phyloP scores from a whole-genome alignment of 92 coral and sea anemone species.

The Blastomussa wellsi region DNA sequence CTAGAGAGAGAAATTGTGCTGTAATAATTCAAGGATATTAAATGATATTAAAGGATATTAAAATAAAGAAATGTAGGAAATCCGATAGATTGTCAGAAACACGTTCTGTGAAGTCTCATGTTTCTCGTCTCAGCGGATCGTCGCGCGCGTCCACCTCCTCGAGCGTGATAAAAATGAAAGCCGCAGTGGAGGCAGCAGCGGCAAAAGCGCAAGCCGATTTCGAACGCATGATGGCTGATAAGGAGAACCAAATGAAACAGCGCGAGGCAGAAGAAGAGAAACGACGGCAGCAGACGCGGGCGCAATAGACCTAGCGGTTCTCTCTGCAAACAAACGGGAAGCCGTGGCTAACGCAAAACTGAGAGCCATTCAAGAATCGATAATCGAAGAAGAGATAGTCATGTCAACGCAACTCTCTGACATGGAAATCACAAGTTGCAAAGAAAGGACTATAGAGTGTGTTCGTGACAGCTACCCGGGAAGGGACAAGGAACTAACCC shows the following conservation, averaged over 20 bases:
- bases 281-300: not conserved
- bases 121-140: too few relatives aligned
- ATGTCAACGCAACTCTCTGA: not conserved
- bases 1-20: too few relatives aligned
- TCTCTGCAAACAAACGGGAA: not conserved
- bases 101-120: too few relatives aligned
- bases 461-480: conserved; percentile 20
- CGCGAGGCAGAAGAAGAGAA: not conserved
- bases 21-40: too few relatives aligned
- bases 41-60: too few relatives aligned
- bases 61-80: too few relatives aligned
- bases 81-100: too few relatives aligned
- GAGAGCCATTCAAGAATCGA: not conserved
- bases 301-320: not conserved
- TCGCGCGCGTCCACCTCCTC: not conserved
- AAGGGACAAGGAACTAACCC: too few relatives aligned
- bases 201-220: not conserved
- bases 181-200: not conserved
- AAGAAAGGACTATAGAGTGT: not conserved
- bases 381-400: not conserved
- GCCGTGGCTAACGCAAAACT: not conserved
- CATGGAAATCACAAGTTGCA: not conserved
- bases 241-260: not conserved
- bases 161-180: not conserved
- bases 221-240: not conserved